These are phyloP conservation scores for Protonemura montana DNA, from an alignment of 2,888 invertebrate species.

Conservation along the genomic window DNA sequence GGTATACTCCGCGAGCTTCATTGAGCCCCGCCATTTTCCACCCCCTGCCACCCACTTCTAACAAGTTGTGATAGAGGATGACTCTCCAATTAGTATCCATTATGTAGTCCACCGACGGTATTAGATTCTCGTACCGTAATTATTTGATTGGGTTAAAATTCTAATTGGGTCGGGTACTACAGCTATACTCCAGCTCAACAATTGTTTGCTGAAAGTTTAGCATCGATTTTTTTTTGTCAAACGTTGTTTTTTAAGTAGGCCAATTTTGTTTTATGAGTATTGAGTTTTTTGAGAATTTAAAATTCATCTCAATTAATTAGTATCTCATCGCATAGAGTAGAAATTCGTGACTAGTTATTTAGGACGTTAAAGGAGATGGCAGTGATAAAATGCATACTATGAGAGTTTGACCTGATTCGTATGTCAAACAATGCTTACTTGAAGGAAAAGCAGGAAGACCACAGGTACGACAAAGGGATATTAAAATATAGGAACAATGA, in stretches of 20 bases:
- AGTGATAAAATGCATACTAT: neutral
- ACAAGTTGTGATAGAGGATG: neutral
- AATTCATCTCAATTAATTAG: neutral
- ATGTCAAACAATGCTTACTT: neutral
- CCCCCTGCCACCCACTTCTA: neutral
- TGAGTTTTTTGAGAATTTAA: neutral
- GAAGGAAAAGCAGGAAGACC: neutral
- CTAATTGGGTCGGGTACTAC: neutral
- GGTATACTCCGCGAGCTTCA: neutral
- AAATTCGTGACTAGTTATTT: no score
- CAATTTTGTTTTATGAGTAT: neutral
- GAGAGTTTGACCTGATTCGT: neutral
- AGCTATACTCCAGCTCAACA: neutral
- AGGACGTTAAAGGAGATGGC: no score
- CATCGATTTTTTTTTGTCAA: neutral
- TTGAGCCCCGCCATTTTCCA: neutral
- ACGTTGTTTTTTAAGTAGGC: neutral
- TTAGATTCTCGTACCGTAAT: neutral
- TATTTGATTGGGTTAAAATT: neutral
- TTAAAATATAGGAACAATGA: neutral
- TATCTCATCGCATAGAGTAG: no score
- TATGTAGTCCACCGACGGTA: neutral
- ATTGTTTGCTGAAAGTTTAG: neutral
- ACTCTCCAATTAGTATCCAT: conserved; percentile 3
- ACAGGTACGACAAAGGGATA: neutral